These are phyloP conservation scores for Stigmatopora argus DNA, from an alignment of 2,113 vertebrate species.

Conservation along the genomic window DNA sequence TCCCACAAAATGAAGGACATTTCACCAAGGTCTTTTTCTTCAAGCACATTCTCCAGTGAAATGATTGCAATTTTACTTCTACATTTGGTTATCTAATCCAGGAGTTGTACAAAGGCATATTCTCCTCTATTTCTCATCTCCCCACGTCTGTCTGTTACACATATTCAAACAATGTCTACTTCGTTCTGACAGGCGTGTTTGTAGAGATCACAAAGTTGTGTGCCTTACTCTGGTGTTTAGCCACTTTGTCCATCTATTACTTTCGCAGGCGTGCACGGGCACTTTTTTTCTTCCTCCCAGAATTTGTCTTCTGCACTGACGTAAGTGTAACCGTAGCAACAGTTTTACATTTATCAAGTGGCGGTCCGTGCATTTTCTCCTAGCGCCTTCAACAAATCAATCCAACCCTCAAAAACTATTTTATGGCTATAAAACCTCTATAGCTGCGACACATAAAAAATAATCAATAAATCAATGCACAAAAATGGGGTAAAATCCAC, in stretches of 20 bases:
- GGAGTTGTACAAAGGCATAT: neutral
- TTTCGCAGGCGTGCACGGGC: neutral
- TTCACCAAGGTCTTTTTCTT: neutral
- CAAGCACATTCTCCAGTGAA: neutral
- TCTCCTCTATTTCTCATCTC: neutral
- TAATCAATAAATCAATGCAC: no score
- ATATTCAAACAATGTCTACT: neutral
- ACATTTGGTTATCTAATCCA: neutral
- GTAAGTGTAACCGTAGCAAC: constrained; percentile 17
- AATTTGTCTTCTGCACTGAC: neutral
- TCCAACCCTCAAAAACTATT: no score
- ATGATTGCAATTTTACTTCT: neutral
- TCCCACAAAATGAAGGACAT: neutral
- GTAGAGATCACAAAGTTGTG: constrained; percentile 42
- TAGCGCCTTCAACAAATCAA: no score
- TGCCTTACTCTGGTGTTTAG: constrained; percentile 40
- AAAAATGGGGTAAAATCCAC: no score
- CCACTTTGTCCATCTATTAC: constrained; percentile 9
- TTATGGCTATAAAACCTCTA: no score
- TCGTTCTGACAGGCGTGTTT: constrained; percentile 33
- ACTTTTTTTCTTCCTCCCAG: neutral
- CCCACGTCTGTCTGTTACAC: neutral
- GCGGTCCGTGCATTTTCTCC: no score
- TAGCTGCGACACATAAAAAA: no score
- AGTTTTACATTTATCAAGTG: neutral